Conservation (phyloP, 2,888 invertebrate genomes). For the Lasius fuliginosus region DNA sequence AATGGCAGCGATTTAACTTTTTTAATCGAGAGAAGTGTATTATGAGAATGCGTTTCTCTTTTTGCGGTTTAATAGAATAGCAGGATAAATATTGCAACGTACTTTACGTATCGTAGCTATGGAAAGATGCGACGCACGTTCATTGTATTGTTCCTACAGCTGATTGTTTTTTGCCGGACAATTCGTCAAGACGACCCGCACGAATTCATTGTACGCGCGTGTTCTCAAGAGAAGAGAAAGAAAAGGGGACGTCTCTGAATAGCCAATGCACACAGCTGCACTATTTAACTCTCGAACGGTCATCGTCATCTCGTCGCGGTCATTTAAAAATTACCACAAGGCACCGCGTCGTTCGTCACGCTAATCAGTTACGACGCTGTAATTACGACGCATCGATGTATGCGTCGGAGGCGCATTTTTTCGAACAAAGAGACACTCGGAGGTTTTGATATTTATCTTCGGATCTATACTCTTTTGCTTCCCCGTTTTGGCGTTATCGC, state of each 20-base stretch:
- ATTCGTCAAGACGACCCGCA: too few relatives aligned
- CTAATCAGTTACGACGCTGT: conserved; percentile 23
- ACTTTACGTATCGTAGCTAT: neutral
- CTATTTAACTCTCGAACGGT: neutral
- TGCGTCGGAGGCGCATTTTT: conserved; percentile 6
- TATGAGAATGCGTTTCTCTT: neutral
- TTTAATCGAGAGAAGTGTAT: neutral
- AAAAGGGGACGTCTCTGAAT: neutral
- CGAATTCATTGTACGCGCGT: neutral
- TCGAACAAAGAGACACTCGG: conserved; percentile 49
- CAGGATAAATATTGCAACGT: neutral
- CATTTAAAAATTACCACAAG: neutral
- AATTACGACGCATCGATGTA: conserved; percentile 29
- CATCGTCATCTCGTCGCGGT: neutral
- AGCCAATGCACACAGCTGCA: neutral
- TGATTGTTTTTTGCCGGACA: neutral
- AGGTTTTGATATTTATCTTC: conserved; percentile 28
- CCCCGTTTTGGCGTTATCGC: neutral
- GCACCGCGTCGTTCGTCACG: neutral
- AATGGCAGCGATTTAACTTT: neutral
- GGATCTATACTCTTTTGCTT: neutral
- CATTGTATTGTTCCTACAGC: neutral
- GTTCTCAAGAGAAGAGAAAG: neutral
- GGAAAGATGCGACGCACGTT: too few relatives aligned
- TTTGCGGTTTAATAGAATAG: neutral